phyloP scores from a whole-genome alignment of 2,888 invertebrate genomes.

The Drosophila neonasuta region DNA sequence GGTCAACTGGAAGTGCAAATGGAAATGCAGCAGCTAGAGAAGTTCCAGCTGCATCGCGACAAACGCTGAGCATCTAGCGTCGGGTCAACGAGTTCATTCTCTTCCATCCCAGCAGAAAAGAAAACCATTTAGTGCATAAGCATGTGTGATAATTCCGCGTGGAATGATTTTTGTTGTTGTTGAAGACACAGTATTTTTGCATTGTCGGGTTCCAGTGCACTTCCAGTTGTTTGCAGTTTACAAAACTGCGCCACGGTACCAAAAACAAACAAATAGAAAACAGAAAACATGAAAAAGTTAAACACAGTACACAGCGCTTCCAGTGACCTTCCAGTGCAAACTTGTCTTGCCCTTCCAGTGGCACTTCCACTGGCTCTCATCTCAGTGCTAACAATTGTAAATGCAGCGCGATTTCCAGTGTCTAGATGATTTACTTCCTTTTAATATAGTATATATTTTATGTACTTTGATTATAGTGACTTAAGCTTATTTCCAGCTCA shows the following conservation, averaged over 20 bases:
- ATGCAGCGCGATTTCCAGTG: too few species aligned
- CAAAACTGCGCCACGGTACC: conserved; percentile 8
- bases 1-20: too few species aligned
- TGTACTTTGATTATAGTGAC: too few species aligned
- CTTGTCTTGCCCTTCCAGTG: conserved; percentile 1
- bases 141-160: conserved; percentile 68
- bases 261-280: not conserved
- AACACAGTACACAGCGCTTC: conserved; percentile 3
- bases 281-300: not conserved
- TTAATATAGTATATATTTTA: too few species aligned
- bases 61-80: conserved; percentile 40
- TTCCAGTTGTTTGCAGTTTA: conserved; percentile 13
- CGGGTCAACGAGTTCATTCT: not conserved
- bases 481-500: too few species aligned
- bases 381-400: too few species aligned
- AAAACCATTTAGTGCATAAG: conserved; percentile 45
- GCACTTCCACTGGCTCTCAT: not conserved
- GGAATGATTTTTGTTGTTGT: conserved; percentile 36
- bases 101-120: not conserved
- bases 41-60: not conserved
- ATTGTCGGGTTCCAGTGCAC: conserved; percentile 2
- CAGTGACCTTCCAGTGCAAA: not conserved
- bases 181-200: not conserved
- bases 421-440: too few species aligned
- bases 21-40: too few species aligned